phyloP scores from a whole-genome alignment of 2,888 invertebrate genomes.

The Pseudococcus jackbeardsleyi region DNA sequence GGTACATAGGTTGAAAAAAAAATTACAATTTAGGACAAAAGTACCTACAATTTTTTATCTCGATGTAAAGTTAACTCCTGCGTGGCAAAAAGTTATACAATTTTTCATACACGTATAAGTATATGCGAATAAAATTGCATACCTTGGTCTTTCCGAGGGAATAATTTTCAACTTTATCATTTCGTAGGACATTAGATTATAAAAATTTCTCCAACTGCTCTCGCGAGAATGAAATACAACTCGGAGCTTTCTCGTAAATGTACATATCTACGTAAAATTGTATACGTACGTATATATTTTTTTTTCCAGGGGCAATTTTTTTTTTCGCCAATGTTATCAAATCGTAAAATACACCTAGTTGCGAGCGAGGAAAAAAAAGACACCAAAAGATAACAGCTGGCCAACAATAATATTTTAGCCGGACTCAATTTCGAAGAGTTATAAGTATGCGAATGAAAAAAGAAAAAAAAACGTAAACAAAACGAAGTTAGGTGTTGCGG shows the following conservation, averaged over 20 bases:
- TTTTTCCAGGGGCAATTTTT: neutral
- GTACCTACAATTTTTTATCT: slow-evolving; percentile 2
- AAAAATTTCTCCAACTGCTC: slow-evolving; percentile 1
- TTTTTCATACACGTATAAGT: neutral
- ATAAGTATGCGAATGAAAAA: neutral
- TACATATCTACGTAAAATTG: neutral
- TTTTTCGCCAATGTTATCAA: neutral
- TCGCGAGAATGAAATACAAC: neutral
- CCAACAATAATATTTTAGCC: neutral
- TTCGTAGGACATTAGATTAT: neutral
- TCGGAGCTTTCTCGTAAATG: neutral
- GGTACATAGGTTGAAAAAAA: neutral
- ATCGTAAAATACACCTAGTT: neutral
- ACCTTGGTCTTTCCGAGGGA: neutral
- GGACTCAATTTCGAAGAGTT: slow-evolving; percentile 33
- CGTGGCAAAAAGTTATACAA: slow-evolving; percentile 7
- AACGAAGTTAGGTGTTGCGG: slow-evolving; percentile 20
- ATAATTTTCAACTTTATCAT: slow-evolving; percentile 36
- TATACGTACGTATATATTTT: neutral
- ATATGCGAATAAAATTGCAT: slow-evolving; percentile 36
- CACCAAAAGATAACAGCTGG: slow-evolving; percentile 35
- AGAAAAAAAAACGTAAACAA: neutral
- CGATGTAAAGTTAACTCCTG: neutral
- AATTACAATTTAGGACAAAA: slow-evolving; percentile 12
- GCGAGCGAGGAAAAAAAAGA: neutral